These are phyloP conservation scores for Panzeria rudis DNA, from an alignment of 2,888 invertebrate genomes.

Conservation along the genomic window DNA sequence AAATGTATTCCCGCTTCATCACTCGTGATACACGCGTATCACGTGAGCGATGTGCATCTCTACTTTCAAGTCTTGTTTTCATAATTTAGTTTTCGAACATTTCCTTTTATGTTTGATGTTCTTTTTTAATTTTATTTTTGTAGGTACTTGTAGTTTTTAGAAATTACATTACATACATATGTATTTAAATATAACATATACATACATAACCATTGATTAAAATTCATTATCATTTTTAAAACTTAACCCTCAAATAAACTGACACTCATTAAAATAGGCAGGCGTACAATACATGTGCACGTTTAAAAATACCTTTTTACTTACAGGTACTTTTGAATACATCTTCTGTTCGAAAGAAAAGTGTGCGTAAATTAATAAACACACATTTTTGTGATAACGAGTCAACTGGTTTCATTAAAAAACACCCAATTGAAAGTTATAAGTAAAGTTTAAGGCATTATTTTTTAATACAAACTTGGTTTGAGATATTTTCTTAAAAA, in stretches of 20 bases:
- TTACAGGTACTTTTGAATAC: not conserved
- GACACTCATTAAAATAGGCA: not conserved
- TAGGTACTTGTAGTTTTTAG: not conserved
- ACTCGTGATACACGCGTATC: too few species aligned
- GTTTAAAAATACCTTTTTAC: not conserved
- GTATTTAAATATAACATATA: not conserved
- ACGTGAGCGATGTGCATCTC: not conserved
- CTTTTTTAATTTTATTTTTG: not conserved
- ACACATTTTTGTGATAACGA: not conserved
- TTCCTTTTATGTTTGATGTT: not conserved
- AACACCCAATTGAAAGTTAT: too few species aligned
- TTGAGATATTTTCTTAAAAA: too few species aligned
- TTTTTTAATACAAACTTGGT: too few species aligned
- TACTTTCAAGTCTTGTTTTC: constrained; percentile 15
- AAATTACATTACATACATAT: not conserved
- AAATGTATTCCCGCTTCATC: too few species aligned
- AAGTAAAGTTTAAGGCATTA: too few species aligned
- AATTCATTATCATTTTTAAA: constrained; percentile 32
- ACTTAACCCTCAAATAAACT: constrained; percentile 1
- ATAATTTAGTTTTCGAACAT: constrained; percentile 15
- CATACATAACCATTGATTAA: not conserved
- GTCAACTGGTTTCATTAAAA: too few species aligned
- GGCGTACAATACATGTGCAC: too few species aligned
- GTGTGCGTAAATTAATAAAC: not conserved
- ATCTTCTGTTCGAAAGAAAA: not conserved